Percentiles rank a stretch among this genome's conserved stretches.
These are phyloP conservation scores for Barnardius zonarius DNA, from an alignment of 2,113 vertebrate species.

Conservation along the genomic window DNA sequence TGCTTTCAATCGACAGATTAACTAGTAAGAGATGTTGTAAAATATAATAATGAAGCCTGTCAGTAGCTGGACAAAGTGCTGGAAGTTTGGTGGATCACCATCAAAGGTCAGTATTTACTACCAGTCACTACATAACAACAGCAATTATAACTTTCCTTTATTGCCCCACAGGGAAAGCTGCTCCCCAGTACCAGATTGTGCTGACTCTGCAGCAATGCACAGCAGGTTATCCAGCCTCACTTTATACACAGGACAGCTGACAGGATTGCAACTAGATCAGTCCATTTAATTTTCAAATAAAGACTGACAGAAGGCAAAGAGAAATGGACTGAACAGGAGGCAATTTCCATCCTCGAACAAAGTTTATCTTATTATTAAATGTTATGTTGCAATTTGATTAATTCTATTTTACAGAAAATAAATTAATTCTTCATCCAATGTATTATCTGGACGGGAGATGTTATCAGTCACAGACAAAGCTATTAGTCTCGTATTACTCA, in stretches of 20 bases:
- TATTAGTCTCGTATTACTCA: slow-evolving; percentile 25
- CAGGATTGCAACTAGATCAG: background rate
- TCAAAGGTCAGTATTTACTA: background rate
- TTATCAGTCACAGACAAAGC: slow-evolving; percentile 26
- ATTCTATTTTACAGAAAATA: slow-evolving; percentile 53
- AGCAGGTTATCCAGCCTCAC: background rate
- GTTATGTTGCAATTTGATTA: slow-evolving; percentile 11
- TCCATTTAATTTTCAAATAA: background rate
- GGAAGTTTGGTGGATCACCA: background rate
- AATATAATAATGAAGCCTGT: background rate
- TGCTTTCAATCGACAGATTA: background rate
- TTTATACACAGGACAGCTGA: background rate
- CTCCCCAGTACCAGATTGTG: background rate
- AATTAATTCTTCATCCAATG: slow-evolving; percentile 37
- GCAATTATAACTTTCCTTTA: background rate
- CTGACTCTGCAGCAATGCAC: background rate
- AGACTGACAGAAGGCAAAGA: background rate
- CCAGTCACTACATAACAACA: background rate
- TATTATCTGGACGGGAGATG: background rate
- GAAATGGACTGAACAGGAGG: background rate
- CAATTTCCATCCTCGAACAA: background rate
- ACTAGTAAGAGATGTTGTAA: background rate
- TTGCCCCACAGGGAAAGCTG: background rate
- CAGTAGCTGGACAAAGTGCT: background rate
- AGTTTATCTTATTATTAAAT: background rate